Percentiles rank a stretch among this genome's conserved stretches.
Evolutionary conservation across 2,888 invertebrate genomes (phyloP).

Genomic region (Piscicola geometra): DNA sequence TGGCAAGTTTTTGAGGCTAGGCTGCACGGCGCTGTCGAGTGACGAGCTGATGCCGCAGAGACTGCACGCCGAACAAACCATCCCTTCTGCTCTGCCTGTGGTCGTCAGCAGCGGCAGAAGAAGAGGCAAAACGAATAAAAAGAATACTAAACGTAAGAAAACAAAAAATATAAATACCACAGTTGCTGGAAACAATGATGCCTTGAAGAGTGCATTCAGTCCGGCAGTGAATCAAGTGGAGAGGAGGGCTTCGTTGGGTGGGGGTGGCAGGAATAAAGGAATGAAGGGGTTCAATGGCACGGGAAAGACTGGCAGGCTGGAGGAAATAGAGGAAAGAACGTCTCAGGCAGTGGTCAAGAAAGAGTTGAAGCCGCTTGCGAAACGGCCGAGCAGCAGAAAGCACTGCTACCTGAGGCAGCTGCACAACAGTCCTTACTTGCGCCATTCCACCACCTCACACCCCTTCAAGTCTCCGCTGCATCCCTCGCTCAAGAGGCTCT

Average conservation of each 20-base stretch:
- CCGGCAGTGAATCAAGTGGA: not conserved
- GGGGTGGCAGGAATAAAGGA: not conserved
- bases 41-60: no score
- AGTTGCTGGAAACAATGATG: no score
- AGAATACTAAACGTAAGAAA: no score
- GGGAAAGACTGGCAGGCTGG: not conserved
- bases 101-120: no score
- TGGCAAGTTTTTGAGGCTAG: not conserved
- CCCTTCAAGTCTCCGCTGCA: not conserved
- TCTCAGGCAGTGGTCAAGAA: not conserved
- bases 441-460: not conserved
- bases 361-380: not conserved
- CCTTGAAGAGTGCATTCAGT: no score
- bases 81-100: no score
- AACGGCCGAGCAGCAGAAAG: not conserved
- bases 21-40: no score
- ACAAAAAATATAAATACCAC: no score
- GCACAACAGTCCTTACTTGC: conserved; percentile 1
- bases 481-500: not conserved
- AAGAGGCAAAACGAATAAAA: no score
- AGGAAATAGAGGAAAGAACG: not conserved
- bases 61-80: no score
- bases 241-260: not conserved
- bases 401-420: not conserved
- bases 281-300: no score